Evolutionary conservation across 1,140 invertebrate species (phyloP).

Genomic region (Meloidogyne floridensis): DNA sequence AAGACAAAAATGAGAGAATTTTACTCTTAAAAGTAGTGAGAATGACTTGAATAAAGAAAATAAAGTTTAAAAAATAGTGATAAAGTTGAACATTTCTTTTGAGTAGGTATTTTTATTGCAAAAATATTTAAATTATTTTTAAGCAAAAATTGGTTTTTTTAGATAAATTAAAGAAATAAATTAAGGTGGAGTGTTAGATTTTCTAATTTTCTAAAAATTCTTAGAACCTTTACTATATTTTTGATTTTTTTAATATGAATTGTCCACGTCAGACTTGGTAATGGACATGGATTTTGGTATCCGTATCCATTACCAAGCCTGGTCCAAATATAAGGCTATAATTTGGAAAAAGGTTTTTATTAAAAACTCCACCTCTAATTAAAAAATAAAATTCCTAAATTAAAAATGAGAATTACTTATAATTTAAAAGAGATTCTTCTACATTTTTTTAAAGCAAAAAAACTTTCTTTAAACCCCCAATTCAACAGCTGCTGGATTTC

Average conservation of each 20-base stretch:
- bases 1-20: not conserved
- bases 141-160: conserved; percentile 1
- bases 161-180: not conserved
- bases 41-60: not conserved
- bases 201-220: too few relatives aligned
- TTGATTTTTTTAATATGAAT: too few relatives aligned
- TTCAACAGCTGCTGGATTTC: not conserved
- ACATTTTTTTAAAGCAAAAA: not conserved
- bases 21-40: not conserved
- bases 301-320: too few relatives aligned
- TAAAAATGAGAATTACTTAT: not conserved
- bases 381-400: not conserved
- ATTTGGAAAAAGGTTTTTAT: too few relatives aligned
- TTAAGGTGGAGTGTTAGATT: too few relatives aligned
- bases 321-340: too few relatives aligned
- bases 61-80: not conserved
- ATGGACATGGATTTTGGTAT: too few relatives aligned
- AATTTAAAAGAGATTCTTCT: not conserved
- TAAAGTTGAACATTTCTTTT: not conserved
- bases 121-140: too few relatives aligned
- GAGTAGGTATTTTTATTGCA: too few relatives aligned
- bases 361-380: too few relatives aligned
- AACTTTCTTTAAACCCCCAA: not conserved
- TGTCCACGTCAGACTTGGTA: too few relatives aligned
- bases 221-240: too few relatives aligned